Evolutionary conservation across 2,888 invertebrate genomes (phyloP).

Genomic region (Melanotus villosus): DNA sequence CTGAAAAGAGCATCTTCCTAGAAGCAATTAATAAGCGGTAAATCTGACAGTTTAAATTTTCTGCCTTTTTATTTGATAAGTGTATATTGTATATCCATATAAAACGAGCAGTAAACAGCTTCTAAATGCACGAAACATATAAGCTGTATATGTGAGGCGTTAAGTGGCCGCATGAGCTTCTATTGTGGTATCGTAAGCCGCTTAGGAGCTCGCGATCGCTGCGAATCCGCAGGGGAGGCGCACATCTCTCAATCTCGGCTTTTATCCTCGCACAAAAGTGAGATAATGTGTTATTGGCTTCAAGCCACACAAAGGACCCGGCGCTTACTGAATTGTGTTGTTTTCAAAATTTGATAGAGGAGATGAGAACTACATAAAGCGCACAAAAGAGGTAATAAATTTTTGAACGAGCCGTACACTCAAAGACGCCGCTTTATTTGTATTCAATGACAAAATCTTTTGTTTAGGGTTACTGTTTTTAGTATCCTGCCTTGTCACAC

Average conservation of each 20-base stretch:
- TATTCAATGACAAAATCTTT: slow-evolving; percentile 42
- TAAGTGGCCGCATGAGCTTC: slow-evolving; percentile 46
- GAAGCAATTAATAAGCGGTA: too few relatives aligned
- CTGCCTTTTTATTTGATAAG: too few relatives aligned
- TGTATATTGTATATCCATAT: too few relatives aligned
- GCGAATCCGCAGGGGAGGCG: slow-evolving; percentile 38
- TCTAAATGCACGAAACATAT: slow-evolving; percentile 26
- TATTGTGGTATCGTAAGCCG: slow-evolving; percentile 46
- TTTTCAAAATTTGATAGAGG: slow-evolving; percentile 56
- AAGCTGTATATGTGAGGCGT: slow-evolving; percentile 38
- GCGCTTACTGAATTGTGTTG: slow-evolving; percentile 56
- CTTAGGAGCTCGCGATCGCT: slow-evolving; percentile 44
- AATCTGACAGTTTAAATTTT: too few relatives aligned
- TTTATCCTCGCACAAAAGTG: slow-evolving; percentile 63
- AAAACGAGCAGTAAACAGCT: slow-evolving; percentile 24
- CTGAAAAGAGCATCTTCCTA: too few relatives aligned
- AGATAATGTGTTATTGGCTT: slow-evolving; percentile 65
- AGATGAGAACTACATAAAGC: slow-evolving; percentile 54
- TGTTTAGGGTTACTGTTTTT: slow-evolving; percentile 39
- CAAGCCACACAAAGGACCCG: slow-evolving; percentile 52
- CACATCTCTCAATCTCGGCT: slow-evolving; percentile 55
- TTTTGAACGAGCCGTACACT: slow-evolving; percentile 43
- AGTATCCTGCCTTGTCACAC: slow-evolving; percentile 16
- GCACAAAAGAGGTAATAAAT: slow-evolving; percentile 54
- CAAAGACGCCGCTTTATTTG: slow-evolving; percentile 41